Base-by-base conservation (phyloP, 2,113 vertebrate species). In the Pterocles orientalis region DNA sequence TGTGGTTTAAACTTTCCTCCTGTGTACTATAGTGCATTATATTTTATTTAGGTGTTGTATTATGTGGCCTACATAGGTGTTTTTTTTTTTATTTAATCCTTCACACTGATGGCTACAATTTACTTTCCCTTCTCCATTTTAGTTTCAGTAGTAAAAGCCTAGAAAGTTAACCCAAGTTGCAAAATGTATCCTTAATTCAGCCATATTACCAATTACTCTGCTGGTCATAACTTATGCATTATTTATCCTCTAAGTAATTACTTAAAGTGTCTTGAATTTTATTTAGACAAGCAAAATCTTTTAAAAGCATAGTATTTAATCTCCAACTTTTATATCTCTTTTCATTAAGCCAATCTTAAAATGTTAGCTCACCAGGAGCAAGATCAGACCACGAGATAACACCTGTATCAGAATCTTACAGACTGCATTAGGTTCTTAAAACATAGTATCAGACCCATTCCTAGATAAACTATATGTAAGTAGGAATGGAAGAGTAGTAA, bases 241-340 rank as follows among this genome's bases (percentile, higher is more conserved):
- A 96, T 96, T 97, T 94, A 97, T 84, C 33, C 25, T 80, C 39
- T 21, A 68, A 95, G 92, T 94, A 92, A 96, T 97, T 96, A 95
- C 88, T 93, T 95, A 85, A 95, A 96, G 93, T 43, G 62, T 95
- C 83, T 85, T 88, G 62, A 96, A 95, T 95, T 95, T 95, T 94
- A 96, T 97, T 97, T 96, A 85, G 73, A 88, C 65, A 77, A 92
- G 71, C 61, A 84, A 92, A 92, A 96, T 91, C 84, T 85, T 96
- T 93, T 97, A 96, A 97, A 97, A 97, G 94, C 93, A 88, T 19
- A 68, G 76, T 75, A 86, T 95, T 96, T 94, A 93, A 92, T 95
- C 90, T 97, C 47, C n/a, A 77, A 88, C 39, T 96, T 96, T 96
- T 86, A 86, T 77, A 89, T 96, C 95, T 92, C 83, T 94, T 48